These are phyloP conservation scores for Hemicordylus capensis DNA, from an alignment of 2,113 vertebrate genomes.

Conservation along the genomic window DNA sequence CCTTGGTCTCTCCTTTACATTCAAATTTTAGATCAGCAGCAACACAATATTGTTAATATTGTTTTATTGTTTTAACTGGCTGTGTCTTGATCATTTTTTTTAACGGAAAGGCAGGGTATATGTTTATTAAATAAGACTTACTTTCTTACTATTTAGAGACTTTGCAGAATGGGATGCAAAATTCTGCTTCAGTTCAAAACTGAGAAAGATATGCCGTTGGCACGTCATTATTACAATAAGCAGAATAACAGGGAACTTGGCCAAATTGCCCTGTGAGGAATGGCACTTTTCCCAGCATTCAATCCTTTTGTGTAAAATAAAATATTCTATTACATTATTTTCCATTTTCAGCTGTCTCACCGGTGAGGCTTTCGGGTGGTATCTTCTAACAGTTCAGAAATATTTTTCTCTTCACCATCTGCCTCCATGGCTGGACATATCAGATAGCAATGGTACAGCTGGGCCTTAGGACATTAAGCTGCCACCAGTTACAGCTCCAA, in stretches of 20 bases:
- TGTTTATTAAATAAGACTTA: no score
- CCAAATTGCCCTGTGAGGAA: constrained; percentile 61
- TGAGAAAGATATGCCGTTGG: background rate
- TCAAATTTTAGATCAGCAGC: no score
- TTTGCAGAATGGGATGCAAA: constrained; percentile 8
- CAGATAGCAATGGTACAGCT: constrained; percentile 83
- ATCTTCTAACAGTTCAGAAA: constrained; percentile 76
- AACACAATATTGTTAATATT: no score
- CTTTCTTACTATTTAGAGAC: background rate
- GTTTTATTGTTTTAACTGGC: no score
- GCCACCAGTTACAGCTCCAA: constrained; percentile 12
- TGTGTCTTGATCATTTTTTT: no score
- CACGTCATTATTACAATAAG: constrained; percentile 30
- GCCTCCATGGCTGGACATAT: constrained; percentile 83
- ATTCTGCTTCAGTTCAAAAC: background rate
- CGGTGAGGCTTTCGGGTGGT: constrained; percentile 72
- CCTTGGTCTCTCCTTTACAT: no score
- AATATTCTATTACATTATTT: constrained; percentile 91
- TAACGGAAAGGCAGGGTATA: no score
- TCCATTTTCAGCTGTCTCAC: constrained; percentile 81
- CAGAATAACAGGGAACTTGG: constrained; percentile 46
- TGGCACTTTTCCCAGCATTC: constrained; percentile 73
- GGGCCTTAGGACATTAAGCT: constrained; percentile 63
- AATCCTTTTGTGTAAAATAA: constrained; percentile 75
- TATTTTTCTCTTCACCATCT: constrained; percentile 85